Conservation (phyloP, 2,113 vertebrate genomes). For the Benitochromis conjunctus region DNA sequence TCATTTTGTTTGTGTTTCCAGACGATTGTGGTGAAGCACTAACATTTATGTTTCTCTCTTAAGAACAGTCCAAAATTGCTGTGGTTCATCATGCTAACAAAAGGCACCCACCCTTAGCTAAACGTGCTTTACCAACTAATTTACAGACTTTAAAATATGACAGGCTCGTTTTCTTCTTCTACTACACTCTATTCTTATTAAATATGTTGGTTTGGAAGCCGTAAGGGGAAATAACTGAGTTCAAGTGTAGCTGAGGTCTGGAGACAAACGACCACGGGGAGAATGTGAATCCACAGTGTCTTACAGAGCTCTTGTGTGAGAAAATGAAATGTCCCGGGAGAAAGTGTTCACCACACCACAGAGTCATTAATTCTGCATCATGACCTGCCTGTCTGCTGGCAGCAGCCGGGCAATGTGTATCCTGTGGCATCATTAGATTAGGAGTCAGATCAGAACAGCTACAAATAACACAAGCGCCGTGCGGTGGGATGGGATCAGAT, state of each 20-base stretch:
- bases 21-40: neutral
- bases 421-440: conserved; percentile 31
- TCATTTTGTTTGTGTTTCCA: neutral
- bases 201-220: neutral
- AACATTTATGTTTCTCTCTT: neutral
- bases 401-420: neutral
- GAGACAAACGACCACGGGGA: conserved; percentile 37
- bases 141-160: neutral
- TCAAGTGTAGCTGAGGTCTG: neutral
- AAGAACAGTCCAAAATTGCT: accelerated
- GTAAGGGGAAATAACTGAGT: neutral
- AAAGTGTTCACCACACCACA: neutral
- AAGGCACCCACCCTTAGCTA: neutral
- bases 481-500: neutral
- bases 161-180: neutral
- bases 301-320: conserved; percentile 12
- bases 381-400: conserved; percentile 9
- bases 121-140: neutral
- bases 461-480: neutral
- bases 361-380: conserved; percentile 34
- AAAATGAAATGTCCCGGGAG: conserved; percentile 31
- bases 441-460: neutral
- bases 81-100: neutral
- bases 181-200: neutral
- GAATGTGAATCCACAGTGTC: neutral